Conservation (phyloP, 1,140 invertebrate species). For the Formica selysi region DNA sequence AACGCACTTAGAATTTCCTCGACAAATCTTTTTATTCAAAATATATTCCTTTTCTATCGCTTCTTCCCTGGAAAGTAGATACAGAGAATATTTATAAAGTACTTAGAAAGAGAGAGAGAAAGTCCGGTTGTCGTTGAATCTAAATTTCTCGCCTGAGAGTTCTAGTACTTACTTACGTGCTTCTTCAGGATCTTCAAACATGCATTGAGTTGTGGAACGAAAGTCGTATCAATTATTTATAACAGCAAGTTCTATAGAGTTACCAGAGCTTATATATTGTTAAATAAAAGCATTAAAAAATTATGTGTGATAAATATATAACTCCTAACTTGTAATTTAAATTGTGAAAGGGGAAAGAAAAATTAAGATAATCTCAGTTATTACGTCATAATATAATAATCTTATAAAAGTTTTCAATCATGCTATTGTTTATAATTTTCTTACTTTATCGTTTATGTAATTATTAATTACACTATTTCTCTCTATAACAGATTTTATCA, state of each 20-base stretch:
- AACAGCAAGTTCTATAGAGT: neutral
- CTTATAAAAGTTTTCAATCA: neutral
- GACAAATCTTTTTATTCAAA: slow-evolving; percentile 11
- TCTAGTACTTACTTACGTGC: neutral
- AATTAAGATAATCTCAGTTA: neutral
- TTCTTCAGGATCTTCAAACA: slow-evolving; percentile 9
- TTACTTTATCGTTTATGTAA: slow-evolving; percentile 10
- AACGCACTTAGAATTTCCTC: neutral
- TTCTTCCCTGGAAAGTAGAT: neutral
- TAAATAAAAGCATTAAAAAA: neutral
- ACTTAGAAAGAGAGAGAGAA: neutral
- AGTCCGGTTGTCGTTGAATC: slow-evolving; percentile 2
- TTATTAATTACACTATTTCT: slow-evolving; percentile 2
- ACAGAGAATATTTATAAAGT: slow-evolving; percentile 20
- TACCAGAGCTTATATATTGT: neutral
- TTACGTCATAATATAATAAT: slow-evolving; percentile 5
- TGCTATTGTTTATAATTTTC: neutral
- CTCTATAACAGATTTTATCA: neutral
- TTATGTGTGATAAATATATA: slow-evolving; percentile 8
- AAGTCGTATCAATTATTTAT: slow-evolving; percentile 13
- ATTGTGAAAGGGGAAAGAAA: neutral
- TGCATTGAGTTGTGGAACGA: neutral
- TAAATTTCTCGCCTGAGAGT: slow-evolving; percentile 33
- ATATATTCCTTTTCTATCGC: slow-evolving; percentile 3
- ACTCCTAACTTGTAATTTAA: neutral